phyloP scores from a whole-genome alignment of 2,888 invertebrate genomes.

The Brachyopa scutellaris region DNA sequence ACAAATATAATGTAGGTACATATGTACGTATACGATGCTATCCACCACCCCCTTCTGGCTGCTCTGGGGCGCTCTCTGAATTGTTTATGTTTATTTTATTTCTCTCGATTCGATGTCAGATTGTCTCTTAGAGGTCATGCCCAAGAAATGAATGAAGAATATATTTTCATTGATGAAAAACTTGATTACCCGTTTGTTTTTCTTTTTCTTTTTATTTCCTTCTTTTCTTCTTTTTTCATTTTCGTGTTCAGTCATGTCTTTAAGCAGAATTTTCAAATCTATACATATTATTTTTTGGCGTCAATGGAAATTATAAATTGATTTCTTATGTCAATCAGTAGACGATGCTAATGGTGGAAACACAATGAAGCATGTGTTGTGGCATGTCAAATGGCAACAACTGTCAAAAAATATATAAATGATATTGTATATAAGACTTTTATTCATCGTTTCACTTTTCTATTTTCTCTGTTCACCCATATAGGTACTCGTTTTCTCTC shows the following conservation, averaged over 20 bases:
- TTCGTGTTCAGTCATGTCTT: constrained; percentile 24
- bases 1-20: constrained; percentile 12
- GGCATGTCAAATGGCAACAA: constrained; percentile 22
- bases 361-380: not conserved
- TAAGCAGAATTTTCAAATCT: too few relatives aligned
- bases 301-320: not conserved
- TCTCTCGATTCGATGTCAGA: constrained; percentile 62
- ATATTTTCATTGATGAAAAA: constrained; percentile 65
- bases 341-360: too few relatives aligned
- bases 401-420: too few relatives aligned
- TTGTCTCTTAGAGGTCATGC: constrained; percentile 71
- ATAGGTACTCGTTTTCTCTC: too few relatives aligned
- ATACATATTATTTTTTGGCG: too few relatives aligned
- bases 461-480: constrained; percentile 27
- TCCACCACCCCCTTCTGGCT: constrained; percentile 32
- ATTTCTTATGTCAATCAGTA: not conserved
- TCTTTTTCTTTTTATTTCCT: constrained; percentile 1
- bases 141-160: constrained; percentile 66
- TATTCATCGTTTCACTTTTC: constrained; percentile 42
- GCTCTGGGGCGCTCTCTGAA: constrained; percentile 35
- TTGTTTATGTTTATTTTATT: constrained; percentile 70
- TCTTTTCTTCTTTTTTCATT: not conserved
- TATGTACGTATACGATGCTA: constrained; percentile 8
- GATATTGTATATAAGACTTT: constrained; percentile 9
- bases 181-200: constrained; percentile 41